Evolutionary conservation across 2,797 vertebrate genomes (phyloP).

Genomic region (Urosaurus nigricauda): DNA sequence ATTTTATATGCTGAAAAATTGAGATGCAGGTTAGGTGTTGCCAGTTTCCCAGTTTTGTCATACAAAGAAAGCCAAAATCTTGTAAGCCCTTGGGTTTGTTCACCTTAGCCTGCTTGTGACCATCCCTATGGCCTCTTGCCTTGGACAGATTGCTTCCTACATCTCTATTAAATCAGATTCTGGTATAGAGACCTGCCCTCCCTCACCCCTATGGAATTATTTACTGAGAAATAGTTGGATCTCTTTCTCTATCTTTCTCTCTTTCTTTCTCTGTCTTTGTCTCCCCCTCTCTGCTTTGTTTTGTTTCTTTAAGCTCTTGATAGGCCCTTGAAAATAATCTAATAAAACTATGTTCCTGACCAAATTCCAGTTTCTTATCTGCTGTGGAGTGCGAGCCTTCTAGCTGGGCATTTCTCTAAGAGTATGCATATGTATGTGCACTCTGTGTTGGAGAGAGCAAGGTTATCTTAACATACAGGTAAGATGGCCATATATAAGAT

Average conservation of each 20-base stretch:
- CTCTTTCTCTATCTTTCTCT: background rate
- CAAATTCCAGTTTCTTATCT: slow-evolving; percentile 41
- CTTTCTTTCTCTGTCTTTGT: too few relatives aligned
- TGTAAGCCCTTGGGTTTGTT: background rate
- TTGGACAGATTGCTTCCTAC: background rate
- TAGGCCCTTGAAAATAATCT: slow-evolving; percentile 35
- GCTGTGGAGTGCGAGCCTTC: slow-evolving; percentile 14
- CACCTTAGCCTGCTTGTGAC: background rate
- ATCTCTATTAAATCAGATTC: background rate
- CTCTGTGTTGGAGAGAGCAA: background rate
- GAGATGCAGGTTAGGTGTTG: background rate
- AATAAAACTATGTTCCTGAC: slow-evolving; percentile 32
- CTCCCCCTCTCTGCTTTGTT: background rate
- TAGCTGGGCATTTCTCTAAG: background rate
- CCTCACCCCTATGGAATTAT: background rate
- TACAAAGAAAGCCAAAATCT: background rate
- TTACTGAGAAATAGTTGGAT: slow-evolving; percentile 26
- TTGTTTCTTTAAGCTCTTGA: slow-evolving; percentile 6
- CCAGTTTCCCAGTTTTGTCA: background rate
- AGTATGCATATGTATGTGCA: background rate
- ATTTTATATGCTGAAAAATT: background rate
- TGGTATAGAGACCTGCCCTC: background rate
- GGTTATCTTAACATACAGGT: background rate
- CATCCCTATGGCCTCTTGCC: background rate
- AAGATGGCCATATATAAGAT: background rate